Evolutionary conservation across 2,113 vertebrate species (phyloP), one percentile per base, ranked within the genome.

Genomic region (Lophotis ruficrista): DNA sequence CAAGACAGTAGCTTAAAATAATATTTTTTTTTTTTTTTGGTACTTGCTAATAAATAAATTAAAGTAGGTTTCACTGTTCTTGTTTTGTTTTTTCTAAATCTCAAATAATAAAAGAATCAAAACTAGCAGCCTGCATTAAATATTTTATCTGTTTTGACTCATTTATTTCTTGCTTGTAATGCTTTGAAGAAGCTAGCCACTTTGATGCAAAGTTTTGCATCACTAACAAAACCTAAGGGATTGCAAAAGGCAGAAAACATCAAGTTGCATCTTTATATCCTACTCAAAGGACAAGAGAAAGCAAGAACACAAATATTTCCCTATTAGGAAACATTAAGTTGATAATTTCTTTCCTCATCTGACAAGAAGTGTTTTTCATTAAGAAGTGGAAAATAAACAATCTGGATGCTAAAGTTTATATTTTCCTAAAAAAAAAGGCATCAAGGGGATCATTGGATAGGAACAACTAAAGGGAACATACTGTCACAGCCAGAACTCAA

Each of bases 261-360:
- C 15, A 48, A 80, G 18, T 14, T 43, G 21, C 3, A 3, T 75
- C 47, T 81, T 73, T 33, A 73, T 13, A 22, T 18, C 37, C 62
- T 50, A 73, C 30, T 56, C 60, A 71, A 82, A 83, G 47, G 37
- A 31, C 27, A 62, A 65, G 6, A 71, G 33, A 84, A 91, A 87
- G 21, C 35, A 84, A 81, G 30, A 85, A 45, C 16, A 85, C 27
- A 83, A 93, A 35, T 85, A 78, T 78, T 95, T 91, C 92, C 69
- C 80, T 57, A 43, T 7, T 56, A 95, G 70, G 53, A 89, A 91
- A 81, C 43, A 87, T 61, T 45, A 87, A 45, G n/a, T 45, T 33
- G 22, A 35, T 61, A 35, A 84, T 79, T 93, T 89, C 30, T 91
- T 87, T 48, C 47, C 53, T 91, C n/a, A 75, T 68, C 35, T 38